Evolutionary conservation across 2,888 invertebrate species (phyloP), one percentile per base, ranked within the genome.

Genomic region (Agrotis segetum): DNA sequence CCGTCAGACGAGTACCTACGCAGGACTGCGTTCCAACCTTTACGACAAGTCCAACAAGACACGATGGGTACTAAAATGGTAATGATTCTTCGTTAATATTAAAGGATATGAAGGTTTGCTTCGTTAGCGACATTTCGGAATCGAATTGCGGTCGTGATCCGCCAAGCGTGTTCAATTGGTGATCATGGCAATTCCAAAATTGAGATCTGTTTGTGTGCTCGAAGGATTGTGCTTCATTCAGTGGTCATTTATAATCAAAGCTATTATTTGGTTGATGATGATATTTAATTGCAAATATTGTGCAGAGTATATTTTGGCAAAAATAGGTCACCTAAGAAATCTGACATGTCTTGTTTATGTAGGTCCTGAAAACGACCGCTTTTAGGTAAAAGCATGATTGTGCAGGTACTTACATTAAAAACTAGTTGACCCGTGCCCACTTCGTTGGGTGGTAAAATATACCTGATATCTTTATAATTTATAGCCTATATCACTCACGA

Each of bases 161-260:
- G 55, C 55, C 60, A 52, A 78, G 53, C 67, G 79, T 71, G 71
- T 67, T 61, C 56, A 79, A 79, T 75, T 71, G 70, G 67, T 67
- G 60, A 79, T 79, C 71, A 58, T 47, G 64, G 64, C 60, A 67
- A 79, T 79, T 78, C 19, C 61, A 24, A 59, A 53, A 50, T 49
- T 29, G 21, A 46, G 47, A 62, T 77, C 56, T 65, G 52, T 65
- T 53, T 40, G 49, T n/a, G 24, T 49, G 44, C 17, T 58, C 55
- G 47, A 49, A 50, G 14, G 49, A 60, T 44, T 44, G 40, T 13
- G 16, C 13, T 17, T 29, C 16, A 14, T 59, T 34, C 34, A 44
- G 34, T 56, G 16, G n/a, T n/a, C 21, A 46, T 47, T 21, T 55
- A 55, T 55, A 40, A 19, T 24, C n/a, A 50, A 24, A 29, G 5